These are phyloP conservation scores for Syngnathus typhle DNA, from an alignment of 2,113 vertebrate species.

Conservation along the genomic window DNA sequence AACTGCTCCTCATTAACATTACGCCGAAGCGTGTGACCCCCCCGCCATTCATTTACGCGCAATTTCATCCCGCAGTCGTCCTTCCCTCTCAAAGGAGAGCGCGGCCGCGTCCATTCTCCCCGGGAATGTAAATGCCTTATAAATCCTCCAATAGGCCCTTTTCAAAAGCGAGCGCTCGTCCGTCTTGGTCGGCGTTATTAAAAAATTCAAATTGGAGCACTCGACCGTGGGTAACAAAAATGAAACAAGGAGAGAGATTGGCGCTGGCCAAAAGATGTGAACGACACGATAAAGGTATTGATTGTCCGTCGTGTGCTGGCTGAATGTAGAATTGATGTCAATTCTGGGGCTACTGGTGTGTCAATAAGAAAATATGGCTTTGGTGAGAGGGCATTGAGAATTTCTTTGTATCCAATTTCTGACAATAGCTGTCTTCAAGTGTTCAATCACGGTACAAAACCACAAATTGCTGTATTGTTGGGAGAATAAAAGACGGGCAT, in stretches of 20 bases:
- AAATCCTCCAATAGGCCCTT: slow-evolving; percentile 43
- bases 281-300: slow-evolving; percentile 53
- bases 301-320: slow-evolving; percentile 47
- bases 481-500: not conserved
- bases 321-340: slow-evolving; percentile 57
- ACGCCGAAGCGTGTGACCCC: slow-evolving; percentile 55
- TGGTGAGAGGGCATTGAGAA: not conserved
- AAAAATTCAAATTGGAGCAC: slow-evolving; percentile 58
- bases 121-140: slow-evolving; percentile 66
- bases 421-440: not conserved
- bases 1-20: slow-evolving; percentile 66
- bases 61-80: slow-evolving; percentile 65
- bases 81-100: slow-evolving; percentile 20
- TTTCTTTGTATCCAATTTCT: not conserved
- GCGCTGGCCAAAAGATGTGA: slow-evolving; percentile 53
- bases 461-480: not conserved
- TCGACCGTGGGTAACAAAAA: slow-evolving; percentile 43
- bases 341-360: slow-evolving; percentile 32
- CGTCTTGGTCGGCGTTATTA: slow-evolving; percentile 46
- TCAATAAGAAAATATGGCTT: not conserved
- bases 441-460: not conserved
- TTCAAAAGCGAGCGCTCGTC: slow-evolving; percentile 35
- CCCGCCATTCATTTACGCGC: slow-evolving; percentile 71
- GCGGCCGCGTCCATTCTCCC: slow-evolving; percentile 32
- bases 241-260: slow-evolving; percentile 39